Evolutionary conservation across 2,888 invertebrate genomes (phyloP).

Genomic region (Himalopsyche anomala): DNA sequence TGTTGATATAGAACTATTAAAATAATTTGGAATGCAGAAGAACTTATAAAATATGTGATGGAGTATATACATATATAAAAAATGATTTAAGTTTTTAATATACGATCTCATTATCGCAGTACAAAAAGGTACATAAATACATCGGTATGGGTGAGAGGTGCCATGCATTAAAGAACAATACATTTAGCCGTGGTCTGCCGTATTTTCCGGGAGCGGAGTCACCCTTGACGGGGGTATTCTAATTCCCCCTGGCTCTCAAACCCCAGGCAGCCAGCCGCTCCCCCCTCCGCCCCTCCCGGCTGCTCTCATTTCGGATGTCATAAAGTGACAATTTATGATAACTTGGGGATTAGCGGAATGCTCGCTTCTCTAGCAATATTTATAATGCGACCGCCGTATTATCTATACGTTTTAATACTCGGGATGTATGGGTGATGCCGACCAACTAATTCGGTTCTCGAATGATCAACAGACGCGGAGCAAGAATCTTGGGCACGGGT

Average conservation of each 20-base stretch:
- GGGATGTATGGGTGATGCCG: constrained; percentile 59
- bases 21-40: no score
- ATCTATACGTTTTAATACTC: constrained; percentile 69
- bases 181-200: constrained; percentile 26
- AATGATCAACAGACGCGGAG: neutral
- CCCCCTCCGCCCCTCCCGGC: constrained; percentile 56
- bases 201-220: constrained; percentile 26
- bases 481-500: neutral
- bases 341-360: constrained; percentile 75
- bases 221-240: constrained; percentile 32
- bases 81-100: no score
- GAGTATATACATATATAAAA: no score
- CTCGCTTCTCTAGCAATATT: constrained; percentile 67
- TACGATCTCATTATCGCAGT: no score
- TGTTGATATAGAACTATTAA: no score
- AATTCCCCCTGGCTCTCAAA: constrained; percentile 30
- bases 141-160: neutral
- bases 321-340: constrained; percentile 80
- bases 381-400: constrained; percentile 67
- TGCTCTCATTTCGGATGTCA: constrained; percentile 76
- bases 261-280: constrained; percentile 34
- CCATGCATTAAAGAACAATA: constrained; percentile 22
- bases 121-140: no score
- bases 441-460: constrained; percentile 37
- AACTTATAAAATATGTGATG: no score